A percentile compares a stretch with the other conserved stretches of the same genome.
These are phyloP conservation scores for Ciconia maguari DNA, from an alignment of 2,113 vertebrate genomes.

Conservation along the genomic window DNA sequence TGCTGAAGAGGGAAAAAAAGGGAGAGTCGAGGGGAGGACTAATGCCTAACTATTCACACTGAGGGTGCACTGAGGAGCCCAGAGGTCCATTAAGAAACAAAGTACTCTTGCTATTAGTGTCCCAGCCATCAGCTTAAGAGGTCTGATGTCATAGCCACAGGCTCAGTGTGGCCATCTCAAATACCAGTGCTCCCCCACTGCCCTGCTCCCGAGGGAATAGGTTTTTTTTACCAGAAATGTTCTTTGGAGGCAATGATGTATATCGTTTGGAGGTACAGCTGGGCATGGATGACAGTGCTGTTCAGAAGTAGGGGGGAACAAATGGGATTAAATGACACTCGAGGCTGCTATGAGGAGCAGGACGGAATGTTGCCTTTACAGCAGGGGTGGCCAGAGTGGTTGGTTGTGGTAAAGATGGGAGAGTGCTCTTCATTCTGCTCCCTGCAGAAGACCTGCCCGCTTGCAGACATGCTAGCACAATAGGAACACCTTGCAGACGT, in stretches of 20 bases:
- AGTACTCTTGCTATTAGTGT: background rate
- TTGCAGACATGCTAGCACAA: background rate
- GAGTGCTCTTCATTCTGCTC: background rate
- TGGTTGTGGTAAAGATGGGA: background rate
- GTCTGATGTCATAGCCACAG: background rate
- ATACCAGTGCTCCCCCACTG: background rate
- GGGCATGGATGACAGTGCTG: background rate
- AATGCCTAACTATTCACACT: background rate
- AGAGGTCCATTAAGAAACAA: background rate
- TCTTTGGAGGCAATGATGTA: accelerated
- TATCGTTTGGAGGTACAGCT: background rate
- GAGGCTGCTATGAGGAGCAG: accelerated
- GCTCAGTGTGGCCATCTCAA: background rate
- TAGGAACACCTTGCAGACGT: background rate
- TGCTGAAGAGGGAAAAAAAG: background rate
- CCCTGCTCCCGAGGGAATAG: background rate
- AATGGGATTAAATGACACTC: background rate
- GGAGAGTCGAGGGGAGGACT: background rate
- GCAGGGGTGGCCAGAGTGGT: background rate
- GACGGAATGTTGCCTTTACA: background rate
- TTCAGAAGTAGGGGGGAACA: background rate
- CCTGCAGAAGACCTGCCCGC: background rate
- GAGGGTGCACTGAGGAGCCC: background rate
- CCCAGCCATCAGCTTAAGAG: background rate
- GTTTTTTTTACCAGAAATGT: background rate